phyloP scores from a whole-genome alignment of 2,797 vertebrate species.

The Liasis olivaceus region DNA sequence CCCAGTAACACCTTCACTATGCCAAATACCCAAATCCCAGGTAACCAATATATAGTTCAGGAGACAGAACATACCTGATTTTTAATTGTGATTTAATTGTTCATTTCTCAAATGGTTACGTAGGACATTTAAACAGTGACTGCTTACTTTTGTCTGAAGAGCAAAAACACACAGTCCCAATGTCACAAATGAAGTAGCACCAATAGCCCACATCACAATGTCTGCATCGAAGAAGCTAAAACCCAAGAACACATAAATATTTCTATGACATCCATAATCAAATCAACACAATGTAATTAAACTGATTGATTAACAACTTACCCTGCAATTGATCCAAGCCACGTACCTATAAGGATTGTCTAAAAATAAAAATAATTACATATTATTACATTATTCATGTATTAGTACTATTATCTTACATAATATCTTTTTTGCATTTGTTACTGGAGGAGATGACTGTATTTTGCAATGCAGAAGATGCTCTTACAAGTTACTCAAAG shows the following conservation, averaged over 20 bases:
- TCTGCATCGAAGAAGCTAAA: slow-evolving; percentile 76
- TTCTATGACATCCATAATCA: background rate
- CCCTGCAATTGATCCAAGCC: slow-evolving; percentile 80
- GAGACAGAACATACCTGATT: background rate
- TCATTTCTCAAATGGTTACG: background rate
- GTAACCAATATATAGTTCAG: background rate
- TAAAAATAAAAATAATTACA: slow-evolving; percentile 58
- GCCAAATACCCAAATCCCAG: background rate
- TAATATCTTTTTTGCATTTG: background rate
- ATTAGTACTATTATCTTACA: background rate
- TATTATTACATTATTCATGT: background rate
- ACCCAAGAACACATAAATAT: slow-evolving; percentile 36
- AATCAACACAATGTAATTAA: background rate
- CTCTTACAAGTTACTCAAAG: background rate
- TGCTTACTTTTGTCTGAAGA: slow-evolving; percentile 82
- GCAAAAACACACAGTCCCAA: slow-evolving; percentile 80
- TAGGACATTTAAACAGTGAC: background rate
- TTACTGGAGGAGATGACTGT: background rate
- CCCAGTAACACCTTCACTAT: background rate
- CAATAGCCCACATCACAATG: slow-evolving; percentile 80
- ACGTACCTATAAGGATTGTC: slow-evolving; percentile 79
- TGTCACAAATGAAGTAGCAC: slow-evolving; percentile 77
- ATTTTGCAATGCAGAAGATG: background rate
- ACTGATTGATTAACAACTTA: slow-evolving; percentile 70
- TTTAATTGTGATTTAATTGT: background rate